phyloP scores from a whole-genome alignment of 2,888 invertebrate genomes.

The Archips xylosteana region DNA sequence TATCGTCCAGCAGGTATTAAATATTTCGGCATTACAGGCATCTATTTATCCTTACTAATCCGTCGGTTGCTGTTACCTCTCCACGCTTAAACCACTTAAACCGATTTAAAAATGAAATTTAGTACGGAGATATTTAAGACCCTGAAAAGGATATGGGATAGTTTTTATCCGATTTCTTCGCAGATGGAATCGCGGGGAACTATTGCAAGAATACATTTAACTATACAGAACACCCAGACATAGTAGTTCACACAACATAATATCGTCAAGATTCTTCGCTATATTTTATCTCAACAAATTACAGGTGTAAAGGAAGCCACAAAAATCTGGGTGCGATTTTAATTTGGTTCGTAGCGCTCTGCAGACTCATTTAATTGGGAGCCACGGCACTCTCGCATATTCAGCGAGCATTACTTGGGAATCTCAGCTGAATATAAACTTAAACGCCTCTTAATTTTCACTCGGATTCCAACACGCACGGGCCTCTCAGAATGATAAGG shows the following conservation, averaged over 20 bases:
- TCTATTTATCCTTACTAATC: no score
- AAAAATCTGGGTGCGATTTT: conserved; percentile 46
- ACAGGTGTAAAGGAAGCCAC: conserved; percentile 8
- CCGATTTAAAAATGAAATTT: no score
- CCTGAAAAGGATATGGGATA: no score
- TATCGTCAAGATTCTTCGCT: background rate
- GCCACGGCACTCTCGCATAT: conserved; percentile 54
- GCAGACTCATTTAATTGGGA: conserved; percentile 69
- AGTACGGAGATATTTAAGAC: no score
- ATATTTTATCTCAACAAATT: background rate
- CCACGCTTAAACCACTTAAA: no score
- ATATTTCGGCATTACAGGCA: no score
- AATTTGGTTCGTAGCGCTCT: conserved; percentile 55
- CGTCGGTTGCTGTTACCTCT: no score
- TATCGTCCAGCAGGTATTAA: no score
- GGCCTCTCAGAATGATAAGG: no score
- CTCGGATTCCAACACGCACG: conserved; percentile 1
- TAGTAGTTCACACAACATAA: background rate
- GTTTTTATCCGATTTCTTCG: no score
- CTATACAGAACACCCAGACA: background rate
- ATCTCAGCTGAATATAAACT: conserved; percentile 42
- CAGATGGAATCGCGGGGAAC: no score
- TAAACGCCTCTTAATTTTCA: conserved; percentile 49
- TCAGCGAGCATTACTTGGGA: conserved; percentile 42
- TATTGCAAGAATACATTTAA: no score